phyloP scores from a whole-genome alignment of 2,888 invertebrate species.

The Napeogenes inachia region DNA sequence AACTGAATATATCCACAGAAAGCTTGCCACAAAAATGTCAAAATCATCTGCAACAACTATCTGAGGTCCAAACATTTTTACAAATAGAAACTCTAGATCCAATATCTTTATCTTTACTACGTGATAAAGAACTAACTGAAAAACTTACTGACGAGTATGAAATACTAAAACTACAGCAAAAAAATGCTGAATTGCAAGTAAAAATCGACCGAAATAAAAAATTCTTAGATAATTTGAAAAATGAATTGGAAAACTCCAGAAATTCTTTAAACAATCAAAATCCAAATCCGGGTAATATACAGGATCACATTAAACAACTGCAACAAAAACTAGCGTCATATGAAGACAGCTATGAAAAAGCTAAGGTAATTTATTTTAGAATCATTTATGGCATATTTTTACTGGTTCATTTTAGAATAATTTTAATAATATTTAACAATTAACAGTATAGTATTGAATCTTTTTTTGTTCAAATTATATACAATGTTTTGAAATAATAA shows the following conservation, averaged over 20 bases:
- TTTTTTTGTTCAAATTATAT: no score
- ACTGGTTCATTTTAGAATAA: not conserved
- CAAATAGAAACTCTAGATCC: slow-evolving; percentile 50
- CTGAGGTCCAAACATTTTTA: slow-evolving; percentile 39
- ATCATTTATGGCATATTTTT: not conserved
- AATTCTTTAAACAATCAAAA: slow-evolving; percentile 42
- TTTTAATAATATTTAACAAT: no score
- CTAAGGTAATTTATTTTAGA: slow-evolving; percentile 46
- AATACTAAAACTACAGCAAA: slow-evolving; percentile 57
- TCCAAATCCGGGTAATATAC: slow-evolving; percentile 57
- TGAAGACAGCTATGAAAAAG: slow-evolving; percentile 59
- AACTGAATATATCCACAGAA: slow-evolving; percentile 54
- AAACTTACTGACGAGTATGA: slow-evolving; percentile 58
- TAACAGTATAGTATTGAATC: no score
- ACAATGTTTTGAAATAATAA: no score
- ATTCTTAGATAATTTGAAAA: slow-evolving; percentile 48
- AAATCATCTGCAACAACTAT: slow-evolving; percentile 44
- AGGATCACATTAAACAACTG: slow-evolving; percentile 57
- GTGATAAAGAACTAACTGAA: slow-evolving; percentile 44
- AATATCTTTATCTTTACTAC: slow-evolving; percentile 48
- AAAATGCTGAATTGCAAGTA: slow-evolving; percentile 50
- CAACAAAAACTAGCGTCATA: slow-evolving; percentile 61
- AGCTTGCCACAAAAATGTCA: slow-evolving; percentile 57
- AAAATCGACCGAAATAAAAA: slow-evolving; percentile 59
- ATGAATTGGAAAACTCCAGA: slow-evolving; percentile 53